Base-by-base conservation (phyloP, 2,113 vertebrate genomes). In the Budorcas taxicolor region DNA sequence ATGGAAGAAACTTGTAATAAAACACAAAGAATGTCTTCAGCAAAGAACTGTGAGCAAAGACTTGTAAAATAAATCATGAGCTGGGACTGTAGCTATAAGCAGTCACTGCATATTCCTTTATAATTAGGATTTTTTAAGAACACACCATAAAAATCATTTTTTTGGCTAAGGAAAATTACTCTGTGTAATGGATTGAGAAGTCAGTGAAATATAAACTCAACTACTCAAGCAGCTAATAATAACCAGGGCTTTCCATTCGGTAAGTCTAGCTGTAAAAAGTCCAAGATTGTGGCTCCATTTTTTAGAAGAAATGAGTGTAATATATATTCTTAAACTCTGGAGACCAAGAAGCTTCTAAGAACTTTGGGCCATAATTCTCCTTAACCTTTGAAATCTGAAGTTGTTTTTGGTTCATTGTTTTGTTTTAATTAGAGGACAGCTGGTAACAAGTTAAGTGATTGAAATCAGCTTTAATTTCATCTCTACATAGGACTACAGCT, bases 61-160 rank as follows among this genome's bases (percentile, higher is more conserved):
- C 98, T 98, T 98, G 96, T 98, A 98, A 99, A 99, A 99, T 98
- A 98, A 99, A 99, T 99, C 98, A 98, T 55, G 81, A 96, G 58
- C 97, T 64, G 64, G 86, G 45, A 33, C 91, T 98, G 62, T 83
- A 96, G 97, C 95, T 98, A 93, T 92, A 93, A 97, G 97, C 98
- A 96, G 60, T 97, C 97, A 97, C 87, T 98, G 94, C 97, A 88
- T 97, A 98, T 98, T 98, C 97, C 94, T 94, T 98, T 97, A 97
- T 97, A 98, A 98, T 97, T 95, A 96, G 91, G 90, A 96, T 95
- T 97, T 98, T 97, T 84, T 21, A 76, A 94, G 95, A 98, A 98
- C 98, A 97, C 19, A 95, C 78, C 92, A 45, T 95, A 98, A 98
- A 98, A 98, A 95, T 93, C 81, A n/a, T 96, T 98, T 96, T 96